These are phyloP conservation scores for Gnathonemus longibarbis DNA, from an alignment of 2,113 vertebrate genomes.

Conservation along the genomic window DNA sequence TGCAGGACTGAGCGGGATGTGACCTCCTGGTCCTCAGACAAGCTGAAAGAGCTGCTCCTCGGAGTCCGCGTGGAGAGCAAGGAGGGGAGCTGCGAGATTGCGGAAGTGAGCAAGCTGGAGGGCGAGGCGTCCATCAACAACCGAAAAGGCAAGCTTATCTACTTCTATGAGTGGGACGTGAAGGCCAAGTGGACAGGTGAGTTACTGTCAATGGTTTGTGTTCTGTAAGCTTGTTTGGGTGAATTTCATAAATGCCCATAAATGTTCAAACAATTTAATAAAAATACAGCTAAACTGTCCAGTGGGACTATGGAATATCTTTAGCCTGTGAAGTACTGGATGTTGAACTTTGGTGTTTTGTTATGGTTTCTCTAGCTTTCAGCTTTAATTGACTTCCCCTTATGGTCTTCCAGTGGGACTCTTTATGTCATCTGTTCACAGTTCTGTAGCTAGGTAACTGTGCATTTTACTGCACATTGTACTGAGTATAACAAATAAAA, in stretches of 20 bases:
- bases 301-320: not conserved
- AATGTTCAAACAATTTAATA: not conserved
- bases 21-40: conserved; percentile 74
- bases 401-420: not conserved
- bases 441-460: not conserved
- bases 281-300: not conserved
- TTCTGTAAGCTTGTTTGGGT: not conserved
- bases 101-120: conserved; percentile 72
- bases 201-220: conserved; percentile 20
- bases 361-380: not conserved
- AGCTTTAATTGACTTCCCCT: not conserved
- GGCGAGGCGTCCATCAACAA: conserved; percentile 84
- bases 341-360: not conserved
- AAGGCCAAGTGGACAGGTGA: conserved; percentile 74
- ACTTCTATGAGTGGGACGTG: conserved; percentile 79
- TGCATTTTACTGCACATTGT: not conserved
- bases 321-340: not conserved
- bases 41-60: conserved; percentile 69
- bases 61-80: conserved; percentile 61
- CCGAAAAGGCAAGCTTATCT: conserved; percentile 81
- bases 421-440: not conserved
- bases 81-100: conserved; percentile 72
- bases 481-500: not conserved
- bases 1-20: conserved; percentile 79
- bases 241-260: not conserved